Percentiles rank a stretch among this genome's conserved stretches.
Conservation (phyloP, 2,113 vertebrate genomes). For the Polypterus bichir region DNA sequence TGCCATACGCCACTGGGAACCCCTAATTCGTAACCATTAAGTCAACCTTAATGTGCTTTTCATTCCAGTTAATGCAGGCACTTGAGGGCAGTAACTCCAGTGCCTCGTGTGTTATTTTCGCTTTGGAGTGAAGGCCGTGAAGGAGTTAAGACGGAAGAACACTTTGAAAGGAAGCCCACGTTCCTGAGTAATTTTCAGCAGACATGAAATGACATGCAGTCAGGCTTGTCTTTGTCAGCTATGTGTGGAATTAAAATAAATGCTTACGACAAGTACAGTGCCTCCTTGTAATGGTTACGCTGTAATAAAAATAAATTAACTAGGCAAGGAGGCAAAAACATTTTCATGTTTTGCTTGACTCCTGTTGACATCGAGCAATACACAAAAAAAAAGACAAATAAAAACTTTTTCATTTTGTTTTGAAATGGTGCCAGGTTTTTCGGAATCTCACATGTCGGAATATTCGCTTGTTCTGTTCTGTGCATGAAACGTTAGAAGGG, state of each 20-base stretch:
- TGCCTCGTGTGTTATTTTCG: neutral
- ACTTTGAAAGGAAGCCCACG: neutral
- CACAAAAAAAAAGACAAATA: no score
- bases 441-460: no score
- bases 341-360: neutral
- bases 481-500: no score
- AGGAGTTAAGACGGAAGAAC: neutral
- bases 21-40: no score
- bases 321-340: neutral
- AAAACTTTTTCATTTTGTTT: no score
- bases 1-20: no score
- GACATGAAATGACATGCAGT: conserved; percentile 16
- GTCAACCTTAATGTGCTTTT: no score
- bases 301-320: neutral
- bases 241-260: conserved; percentile 35
- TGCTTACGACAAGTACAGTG: conserved; percentile 33
- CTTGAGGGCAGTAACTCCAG: neutral
- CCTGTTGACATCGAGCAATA: neutral
- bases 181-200: neutral
- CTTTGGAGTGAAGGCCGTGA: neutral
- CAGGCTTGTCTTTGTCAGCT: conserved; percentile 33
- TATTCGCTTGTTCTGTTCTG: no score
- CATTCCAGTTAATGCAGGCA: no score
- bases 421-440: no score
- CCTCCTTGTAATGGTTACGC: conserved; percentile 14